A percentile compares a stretch with the other conserved stretches of the same genome.
These are phyloP conservation scores for Strigamia maritima DNA, from an alignment of 2,888 invertebrate genomes.

Conservation along the genomic window DNA sequence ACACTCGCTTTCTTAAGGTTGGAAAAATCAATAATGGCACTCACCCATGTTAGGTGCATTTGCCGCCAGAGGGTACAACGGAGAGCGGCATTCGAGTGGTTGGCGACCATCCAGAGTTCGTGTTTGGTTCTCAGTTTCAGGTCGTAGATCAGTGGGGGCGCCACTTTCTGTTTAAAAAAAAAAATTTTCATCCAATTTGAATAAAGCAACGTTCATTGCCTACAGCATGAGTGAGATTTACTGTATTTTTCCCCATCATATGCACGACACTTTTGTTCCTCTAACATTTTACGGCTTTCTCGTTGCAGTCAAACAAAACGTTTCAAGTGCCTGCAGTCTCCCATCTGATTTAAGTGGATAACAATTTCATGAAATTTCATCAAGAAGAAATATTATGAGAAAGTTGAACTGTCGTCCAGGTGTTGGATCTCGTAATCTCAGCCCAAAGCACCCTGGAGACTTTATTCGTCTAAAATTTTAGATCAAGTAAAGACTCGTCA, in stretches of 20 bases:
- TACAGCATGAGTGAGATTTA: conserved; percentile 11
- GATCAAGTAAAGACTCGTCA: too few species aligned
- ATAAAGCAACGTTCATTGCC: conserved; percentile 32
- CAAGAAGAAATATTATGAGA: conserved; percentile 16
- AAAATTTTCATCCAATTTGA: conserved; percentile 20
- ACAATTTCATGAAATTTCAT: conserved; percentile 25
- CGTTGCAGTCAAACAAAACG: conserved; percentile 20
- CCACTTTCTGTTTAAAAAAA: conserved; percentile 19
- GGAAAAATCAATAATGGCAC: conserved; percentile 19
- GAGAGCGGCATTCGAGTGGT: conserved; percentile 23
- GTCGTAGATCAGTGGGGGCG: conserved; percentile 30
- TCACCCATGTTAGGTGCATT: conserved; percentile 32
- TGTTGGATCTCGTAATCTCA: not conserved
- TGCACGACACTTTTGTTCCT: conserved; percentile 30
- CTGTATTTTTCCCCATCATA: conserved; percentile 28
- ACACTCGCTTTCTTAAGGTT: conserved; percentile 11
- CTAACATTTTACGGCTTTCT: not conserved
- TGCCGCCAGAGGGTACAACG: conserved; percentile 32
- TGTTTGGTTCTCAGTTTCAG: conserved; percentile 22
- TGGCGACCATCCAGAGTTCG: conserved; percentile 26
- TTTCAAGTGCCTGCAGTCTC: conserved; percentile 15
- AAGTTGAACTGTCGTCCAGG: conserved; percentile 14
- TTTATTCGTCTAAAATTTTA: not conserved
- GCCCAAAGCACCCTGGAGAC: not conserved
- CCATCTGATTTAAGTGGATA: conserved; percentile 31